Evolutionary conservation across 2,797 vertebrate species (phyloP).

Genomic region (Buphagus erythrorhynchus): DNA sequence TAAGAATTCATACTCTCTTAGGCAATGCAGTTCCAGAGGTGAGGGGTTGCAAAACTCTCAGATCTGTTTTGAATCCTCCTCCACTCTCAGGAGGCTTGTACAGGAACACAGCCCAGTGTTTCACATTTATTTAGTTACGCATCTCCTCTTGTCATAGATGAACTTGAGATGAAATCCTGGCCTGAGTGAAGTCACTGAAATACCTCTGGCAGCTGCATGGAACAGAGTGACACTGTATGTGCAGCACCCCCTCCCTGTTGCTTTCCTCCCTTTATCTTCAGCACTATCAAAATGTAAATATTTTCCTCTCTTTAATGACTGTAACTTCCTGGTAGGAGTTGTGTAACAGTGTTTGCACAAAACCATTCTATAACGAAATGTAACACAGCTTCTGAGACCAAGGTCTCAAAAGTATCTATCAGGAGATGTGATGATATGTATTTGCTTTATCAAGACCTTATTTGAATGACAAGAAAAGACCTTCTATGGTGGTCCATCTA

Average conservation of each 20-base stretch:
- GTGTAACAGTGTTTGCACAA: background rate
- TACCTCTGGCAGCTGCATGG: background rate
- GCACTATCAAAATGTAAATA: slow-evolving; percentile 18
- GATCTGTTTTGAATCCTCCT: background rate
- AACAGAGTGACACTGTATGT: background rate
- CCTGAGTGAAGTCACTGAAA: background rate
- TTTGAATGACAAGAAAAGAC: background rate
- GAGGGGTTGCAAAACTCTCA: background rate
- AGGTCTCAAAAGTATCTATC: background rate
- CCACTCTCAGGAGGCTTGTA: background rate
- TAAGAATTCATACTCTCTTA: background rate
- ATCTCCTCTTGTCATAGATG: background rate
- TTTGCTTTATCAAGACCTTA: background rate
- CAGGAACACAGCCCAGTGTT: background rate
- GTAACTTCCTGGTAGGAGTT: background rate
- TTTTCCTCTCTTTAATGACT: background rate
- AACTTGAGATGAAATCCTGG: background rate
- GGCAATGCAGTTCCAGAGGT: background rate
- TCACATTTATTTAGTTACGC: background rate
- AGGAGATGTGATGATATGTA: background rate
- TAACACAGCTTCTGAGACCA: background rate
- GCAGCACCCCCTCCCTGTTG: background rate
- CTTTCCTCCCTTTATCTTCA: slow-evolving; percentile 5
- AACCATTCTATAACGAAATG: background rate
- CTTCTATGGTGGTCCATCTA: background rate